phyloP scores from a whole-genome alignment of 1,140 invertebrate species.

The Drosophila malerkotliana region DNA sequence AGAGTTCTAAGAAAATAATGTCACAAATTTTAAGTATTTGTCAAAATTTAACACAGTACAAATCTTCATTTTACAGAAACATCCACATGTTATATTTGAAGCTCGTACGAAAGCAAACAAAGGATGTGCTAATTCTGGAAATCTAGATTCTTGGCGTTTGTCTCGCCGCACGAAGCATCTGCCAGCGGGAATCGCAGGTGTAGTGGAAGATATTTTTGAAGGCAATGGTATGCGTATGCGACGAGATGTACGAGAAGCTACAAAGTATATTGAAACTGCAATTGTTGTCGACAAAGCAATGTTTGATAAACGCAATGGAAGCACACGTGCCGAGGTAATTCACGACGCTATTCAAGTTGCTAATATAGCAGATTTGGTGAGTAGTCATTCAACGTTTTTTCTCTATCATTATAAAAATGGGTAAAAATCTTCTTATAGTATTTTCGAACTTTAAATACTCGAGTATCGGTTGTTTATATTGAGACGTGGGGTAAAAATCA shows the following conservation, averaged over 20 bases:
- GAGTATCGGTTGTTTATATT: conserved; percentile 97
- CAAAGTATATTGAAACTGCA: conserved; percentile 96
- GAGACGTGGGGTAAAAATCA: conserved; percentile 97
- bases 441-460: conserved; percentile 95
- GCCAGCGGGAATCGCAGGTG: conserved; percentile 58
- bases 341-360: conserved; percentile 98
- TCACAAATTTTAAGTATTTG: too few relatives aligned
- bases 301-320: conserved; percentile 96
- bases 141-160: conserved; percentile 88
- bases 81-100: conserved; percentile 98
- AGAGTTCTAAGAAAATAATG: too few relatives aligned
- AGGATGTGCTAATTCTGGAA: conserved; percentile 93
- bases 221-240: conserved; percentile 85
- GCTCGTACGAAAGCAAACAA: conserved; percentile 93
- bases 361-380: conserved; percentile 97
- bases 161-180: conserved; percentile 88
- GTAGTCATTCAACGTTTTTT: conserved; percentile 68
- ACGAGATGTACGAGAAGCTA: conserved; percentile 93
- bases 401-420: not conserved
- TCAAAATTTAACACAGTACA: too few relatives aligned
- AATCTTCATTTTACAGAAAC: conserved; percentile 87
- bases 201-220: conserved; percentile 84
- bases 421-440: conserved; percentile 87
- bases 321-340: conserved; percentile 94
- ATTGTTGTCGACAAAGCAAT: conserved; percentile 96